A percentile compares a stretch with the other conserved stretches of the same genome.
These are phyloP conservation scores for Glareola pratincola DNA, from an alignment of 2,113 vertebrate genomes.

Conservation along the genomic window DNA sequence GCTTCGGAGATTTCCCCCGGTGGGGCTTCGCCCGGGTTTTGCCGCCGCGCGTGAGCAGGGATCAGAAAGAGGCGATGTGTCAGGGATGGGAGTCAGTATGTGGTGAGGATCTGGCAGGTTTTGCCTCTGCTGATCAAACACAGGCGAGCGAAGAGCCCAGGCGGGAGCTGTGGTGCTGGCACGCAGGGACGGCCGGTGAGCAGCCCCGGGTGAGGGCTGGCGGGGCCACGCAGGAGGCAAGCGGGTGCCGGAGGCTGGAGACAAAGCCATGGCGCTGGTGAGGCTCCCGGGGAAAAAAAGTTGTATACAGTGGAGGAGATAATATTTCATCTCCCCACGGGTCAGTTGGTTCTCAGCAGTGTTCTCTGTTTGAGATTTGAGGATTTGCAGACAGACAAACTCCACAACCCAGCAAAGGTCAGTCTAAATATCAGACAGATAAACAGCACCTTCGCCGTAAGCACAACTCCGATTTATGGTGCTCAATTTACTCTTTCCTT, in stretches of 20 bases:
- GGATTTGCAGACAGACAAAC: constrained; percentile 78
- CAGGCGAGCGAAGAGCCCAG: neutral
- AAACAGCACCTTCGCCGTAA: constrained; percentile 62
- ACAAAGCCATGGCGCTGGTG: neutral
- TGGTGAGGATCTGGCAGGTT: neutral
- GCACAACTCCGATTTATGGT: constrained; percentile 53
- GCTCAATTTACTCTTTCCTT: constrained; percentile 51
- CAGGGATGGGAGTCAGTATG: neutral
- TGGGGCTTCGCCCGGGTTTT: neutral
- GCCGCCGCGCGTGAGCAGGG: fast-evolving
- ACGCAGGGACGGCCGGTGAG: neutral
- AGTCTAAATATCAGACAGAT: constrained; percentile 76
- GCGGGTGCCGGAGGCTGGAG: neutral
- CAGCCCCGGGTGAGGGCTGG: neutral
- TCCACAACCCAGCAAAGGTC: constrained; percentile 73
- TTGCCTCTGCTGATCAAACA: neutral
- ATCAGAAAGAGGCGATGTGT: neutral
- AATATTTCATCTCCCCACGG: constrained; percentile 70
- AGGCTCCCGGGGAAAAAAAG: constrained; percentile 7
- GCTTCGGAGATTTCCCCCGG: neutral
- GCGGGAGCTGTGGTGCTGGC: neutral
- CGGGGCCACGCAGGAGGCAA: neutral
- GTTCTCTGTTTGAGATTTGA: constrained; percentile 68
- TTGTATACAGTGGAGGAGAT: constrained; percentile 25
- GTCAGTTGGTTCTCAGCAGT: constrained; percentile 62